A percentile compares a stretch with the other conserved stretches of the same genome.
These are phyloP conservation scores for Naso thynnoides DNA, from an alignment of 2,797 vertebrate genomes.

Conservation along the genomic window DNA sequence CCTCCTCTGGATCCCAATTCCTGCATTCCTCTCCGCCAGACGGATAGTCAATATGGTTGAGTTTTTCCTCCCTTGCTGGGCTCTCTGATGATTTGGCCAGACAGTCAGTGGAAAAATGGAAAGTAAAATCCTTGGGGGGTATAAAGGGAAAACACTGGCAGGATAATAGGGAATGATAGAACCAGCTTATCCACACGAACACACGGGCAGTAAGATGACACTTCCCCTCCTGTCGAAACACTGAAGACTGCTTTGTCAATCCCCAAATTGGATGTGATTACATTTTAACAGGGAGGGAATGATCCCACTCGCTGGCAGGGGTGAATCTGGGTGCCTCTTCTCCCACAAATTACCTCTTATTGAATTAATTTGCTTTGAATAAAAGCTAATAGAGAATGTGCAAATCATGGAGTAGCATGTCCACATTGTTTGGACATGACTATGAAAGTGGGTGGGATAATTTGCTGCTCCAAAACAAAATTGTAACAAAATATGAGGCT, in stretches of 20 bases:
- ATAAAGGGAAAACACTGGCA: constrained; percentile 58
- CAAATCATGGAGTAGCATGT: constrained; percentile 32
- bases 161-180: constrained; percentile 55
- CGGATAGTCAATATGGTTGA: constrained; percentile 69
- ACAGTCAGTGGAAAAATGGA: constrained; percentile 71
- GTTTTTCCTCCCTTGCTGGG: constrained; percentile 63
- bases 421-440: constrained; percentile 45
- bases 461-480: constrained; percentile 36
- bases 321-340: constrained; percentile 57
- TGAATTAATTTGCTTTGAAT: constrained; percentile 73
- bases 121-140: constrained; percentile 43
- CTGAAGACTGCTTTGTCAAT: constrained; percentile 69
- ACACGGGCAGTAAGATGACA: constrained; percentile 67
- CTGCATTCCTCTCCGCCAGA: constrained; percentile 65
- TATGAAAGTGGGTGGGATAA: constrained; percentile 46
- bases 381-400: constrained; percentile 47
- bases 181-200: constrained; percentile 51
- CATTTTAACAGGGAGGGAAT: constrained; percentile 67
- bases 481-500: constrained; percentile 12
- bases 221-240: constrained; percentile 57
- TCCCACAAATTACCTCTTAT: constrained; percentile 66
- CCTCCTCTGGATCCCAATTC: constrained; percentile 41
- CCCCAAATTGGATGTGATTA: constrained; percentile 76
- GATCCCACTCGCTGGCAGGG: constrained; percentile 60
- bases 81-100: constrained; percentile 76